Evolutionary conservation across 2,113 vertebrate species (phyloP), one percentile per base, ranked within the genome.

Genomic region (Planiliza haematocheilus): DNA sequence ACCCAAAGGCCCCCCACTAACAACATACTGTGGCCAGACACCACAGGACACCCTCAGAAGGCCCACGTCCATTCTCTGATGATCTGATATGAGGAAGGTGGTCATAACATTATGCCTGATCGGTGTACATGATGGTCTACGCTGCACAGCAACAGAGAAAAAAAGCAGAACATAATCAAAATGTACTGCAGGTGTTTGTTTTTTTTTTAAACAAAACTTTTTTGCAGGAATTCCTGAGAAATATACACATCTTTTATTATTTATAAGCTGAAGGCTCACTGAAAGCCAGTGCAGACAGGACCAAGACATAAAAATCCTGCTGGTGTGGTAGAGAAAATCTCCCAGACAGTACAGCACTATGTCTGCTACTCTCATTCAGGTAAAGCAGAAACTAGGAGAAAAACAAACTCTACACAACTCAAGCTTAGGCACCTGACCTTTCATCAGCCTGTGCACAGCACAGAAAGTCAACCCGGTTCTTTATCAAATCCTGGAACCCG

Each of bases 341-440:
- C n/a, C n/a, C n/a, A n/a, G n/a, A n/a, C n/a, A n/a, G n/a, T n/a
- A 18, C 10, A 36, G 13, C 42, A 37, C 56, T 24, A 13, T 14
- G 41, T 17, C 11, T 10, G 11, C 24, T 52, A 50, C 30, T 30
- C 30, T 52, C 7, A 8, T 11, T 8, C 11, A 53, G 9, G 21
- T 30, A 1, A 61, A 51, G 8, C 18, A 45, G 21, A 73, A 48
- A 57, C 12, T 1, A 14, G 18, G 8, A 62, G 2, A 12, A 51
- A 43, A 64, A 18, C 4, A 34, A 30, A 7, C 17, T 14, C 20
- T 30, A 74, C 7, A 30, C 7, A 20, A 11, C 8, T 7, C 4
- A n/a, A 45, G 7, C 43, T 21, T 37, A 56, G 42, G 67, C 49
- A 56, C 48, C 41, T 61, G 62, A 80, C 43, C 60, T 59, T 72